Evolutionary conservation across 2,888 invertebrate genomes (phyloP), one percentile per base, ranked within the genome.

Genomic region (Drosophila testacea): DNA sequence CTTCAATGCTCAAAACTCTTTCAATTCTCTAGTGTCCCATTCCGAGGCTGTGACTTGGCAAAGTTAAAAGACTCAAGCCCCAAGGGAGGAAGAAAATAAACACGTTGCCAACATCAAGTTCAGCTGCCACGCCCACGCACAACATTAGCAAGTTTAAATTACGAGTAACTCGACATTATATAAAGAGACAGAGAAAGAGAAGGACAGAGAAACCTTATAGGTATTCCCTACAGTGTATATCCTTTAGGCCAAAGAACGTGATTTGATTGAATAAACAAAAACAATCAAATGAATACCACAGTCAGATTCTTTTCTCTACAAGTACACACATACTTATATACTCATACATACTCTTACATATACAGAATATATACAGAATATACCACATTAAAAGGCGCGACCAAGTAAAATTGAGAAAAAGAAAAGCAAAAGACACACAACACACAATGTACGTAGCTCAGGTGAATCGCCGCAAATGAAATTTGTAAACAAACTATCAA

Each of bases 401-500:
- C 62, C 36, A 38, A 30, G n/a, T 38, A 60, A 51, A 60, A 67
- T 65, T 66, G 47, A 63, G 57, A 41, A 30, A 27, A 52, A 22
- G 22, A 64, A 50, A 59, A 6, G 6, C 32, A 32, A 32, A 9
- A 32, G 7, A 32, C 22, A 7, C 32, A 0, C 30, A 30, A 6
- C 6, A 30, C 30, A 11, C 44, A 57, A 48, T 60, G 34, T 32
- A 30, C 34, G 59, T 30, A 66, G 50, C 66, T 72, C 66, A 77
- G 69, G 77, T 80, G 77, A 69, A 76, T 59, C 16, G 55, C 72
- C 68, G 69, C 77, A 64, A 88, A 83, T 71, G 67, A 85, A 85
- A 80, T 84, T 86, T 81, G 88, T 88, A 84, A 84, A 86, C 84
- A 88, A 84, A 86, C 83, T 88, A 88, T 88, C 84, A 84, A 84